Conservation (phyloP, 2,888 invertebrate genomes). For the Bruchidius siliquastri region DNA sequence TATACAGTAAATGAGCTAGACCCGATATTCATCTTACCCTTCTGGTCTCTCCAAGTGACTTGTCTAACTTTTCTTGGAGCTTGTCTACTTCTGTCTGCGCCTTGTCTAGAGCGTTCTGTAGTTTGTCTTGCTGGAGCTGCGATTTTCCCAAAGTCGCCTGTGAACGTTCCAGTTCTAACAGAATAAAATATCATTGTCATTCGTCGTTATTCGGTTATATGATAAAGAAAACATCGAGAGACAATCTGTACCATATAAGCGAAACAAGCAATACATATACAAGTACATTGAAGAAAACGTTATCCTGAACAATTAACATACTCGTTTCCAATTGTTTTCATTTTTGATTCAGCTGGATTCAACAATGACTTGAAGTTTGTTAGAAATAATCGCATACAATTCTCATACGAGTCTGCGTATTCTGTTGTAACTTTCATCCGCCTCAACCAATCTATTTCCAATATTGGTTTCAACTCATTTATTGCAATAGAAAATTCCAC, state of each 20-base stretch:
- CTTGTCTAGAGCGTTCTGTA: slow-evolving; percentile 82
- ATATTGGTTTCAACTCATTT: no score
- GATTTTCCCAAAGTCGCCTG: slow-evolving; percentile 88
- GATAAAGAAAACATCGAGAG: neutral
- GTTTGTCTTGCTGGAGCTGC: slow-evolving; percentile 86
- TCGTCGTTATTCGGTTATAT: slow-evolving; percentile 45
- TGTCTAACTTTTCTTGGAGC: slow-evolving; percentile 82
- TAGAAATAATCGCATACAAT: no score
- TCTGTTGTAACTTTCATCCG: no score
- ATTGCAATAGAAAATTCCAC: no score
- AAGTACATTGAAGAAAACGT: no score
- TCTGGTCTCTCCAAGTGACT: slow-evolving; percentile 74
- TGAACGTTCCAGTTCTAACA: slow-evolving; percentile 72
- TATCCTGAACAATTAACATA: no score
- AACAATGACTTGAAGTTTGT: no score
- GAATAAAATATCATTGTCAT: slow-evolving; percentile 13
- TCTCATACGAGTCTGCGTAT: no score
- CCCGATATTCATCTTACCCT: slow-evolving; percentile 55
- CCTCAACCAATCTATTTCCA: no score
- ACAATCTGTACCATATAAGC: neutral
- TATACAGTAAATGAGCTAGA: no score
- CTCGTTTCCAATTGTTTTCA: no score
- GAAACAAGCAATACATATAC: neutral
- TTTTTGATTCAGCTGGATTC: no score
- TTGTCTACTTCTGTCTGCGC: slow-evolving; percentile 88